phyloP scores from a whole-genome alignment of 2,797 vertebrate species.

The Psittacula derbiana region DNA sequence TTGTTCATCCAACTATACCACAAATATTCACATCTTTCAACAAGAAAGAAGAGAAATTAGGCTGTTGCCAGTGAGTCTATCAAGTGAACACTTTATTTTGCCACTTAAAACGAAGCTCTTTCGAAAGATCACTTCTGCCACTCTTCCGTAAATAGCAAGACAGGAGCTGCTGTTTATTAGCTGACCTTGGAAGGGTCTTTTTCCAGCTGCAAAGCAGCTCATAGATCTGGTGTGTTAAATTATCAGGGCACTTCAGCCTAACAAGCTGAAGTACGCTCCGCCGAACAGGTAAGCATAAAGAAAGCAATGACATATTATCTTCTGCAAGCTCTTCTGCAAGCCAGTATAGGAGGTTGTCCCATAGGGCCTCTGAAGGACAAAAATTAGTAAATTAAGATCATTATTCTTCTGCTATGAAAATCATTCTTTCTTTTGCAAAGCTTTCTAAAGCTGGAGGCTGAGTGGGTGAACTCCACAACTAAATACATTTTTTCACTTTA shows the following conservation, averaged over 20 bases:
- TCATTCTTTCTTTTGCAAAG: neutral
- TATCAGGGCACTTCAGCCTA: constrained; percentile 79
- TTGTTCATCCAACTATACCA: neutral
- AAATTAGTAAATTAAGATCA: neutral
- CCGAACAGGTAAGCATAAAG: constrained; percentile 74
- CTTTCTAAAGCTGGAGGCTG: neutral
- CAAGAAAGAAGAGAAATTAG: neutral
- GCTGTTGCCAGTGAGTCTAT: neutral
- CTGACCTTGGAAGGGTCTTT: constrained; percentile 79
- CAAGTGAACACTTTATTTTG: constrained; percentile 60
- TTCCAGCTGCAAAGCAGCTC: constrained; percentile 85
- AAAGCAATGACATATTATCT: constrained; percentile 75
- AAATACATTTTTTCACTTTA: neutral
- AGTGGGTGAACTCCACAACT: neutral
- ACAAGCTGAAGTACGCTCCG: constrained; percentile 83
- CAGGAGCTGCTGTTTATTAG: constrained; percentile 80
- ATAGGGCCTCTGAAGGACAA: constrained; percentile 71
- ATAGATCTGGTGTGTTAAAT: constrained; percentile 79
- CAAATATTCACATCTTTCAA: neutral
- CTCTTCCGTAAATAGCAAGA: constrained; percentile 79
- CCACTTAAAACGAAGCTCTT: constrained; percentile 79
- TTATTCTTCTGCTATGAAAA: neutral
- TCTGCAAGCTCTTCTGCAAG: constrained; percentile 84
- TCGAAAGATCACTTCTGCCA: constrained; percentile 82
- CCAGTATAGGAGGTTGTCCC: constrained; percentile 84